phyloP scores from a whole-genome alignment of 2,113 vertebrate species.

The Hepsetus odoe region DNA sequence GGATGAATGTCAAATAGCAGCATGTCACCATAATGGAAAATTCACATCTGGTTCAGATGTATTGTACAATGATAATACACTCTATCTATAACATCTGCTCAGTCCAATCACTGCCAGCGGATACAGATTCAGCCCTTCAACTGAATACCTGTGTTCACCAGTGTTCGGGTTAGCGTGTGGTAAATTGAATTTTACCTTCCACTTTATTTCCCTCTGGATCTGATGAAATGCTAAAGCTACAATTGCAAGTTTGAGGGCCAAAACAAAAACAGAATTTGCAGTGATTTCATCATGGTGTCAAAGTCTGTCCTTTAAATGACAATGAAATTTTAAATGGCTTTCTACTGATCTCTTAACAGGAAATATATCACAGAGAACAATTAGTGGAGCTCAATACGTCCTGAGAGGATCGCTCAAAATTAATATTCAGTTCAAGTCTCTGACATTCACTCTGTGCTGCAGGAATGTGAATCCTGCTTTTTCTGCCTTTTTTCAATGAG shows the following conservation, averaged over 20 bases:
- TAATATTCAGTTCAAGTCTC: conserved; percentile 40
- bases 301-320: conserved; percentile 21
- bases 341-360: conserved; percentile 25
- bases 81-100: conserved; percentile 27
- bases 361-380: conserved; percentile 40
- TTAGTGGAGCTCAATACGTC: conserved; percentile 38
- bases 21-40: conserved; percentile 21
- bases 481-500: conserved; percentile 6
- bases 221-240: conserved; percentile 44
- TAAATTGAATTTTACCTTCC: conserved; percentile 40
- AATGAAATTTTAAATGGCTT: conserved; percentile 23
- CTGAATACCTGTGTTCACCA: conserved; percentile 3
- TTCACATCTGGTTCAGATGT: conserved; percentile 7
- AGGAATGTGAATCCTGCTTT: conserved; percentile 34
- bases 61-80: conserved; percentile 31
- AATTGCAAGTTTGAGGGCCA: conserved; percentile 28
- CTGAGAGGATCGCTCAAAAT: conserved; percentile 15
- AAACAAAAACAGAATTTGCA: conserved; percentile 37
- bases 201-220: conserved; percentile 43
- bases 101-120: conserved; percentile 27
- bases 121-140: conserved; percentile 18
- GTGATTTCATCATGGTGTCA: conserved; percentile 33
- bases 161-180: conserved; percentile 13
- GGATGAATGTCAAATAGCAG: conserved; percentile 6
- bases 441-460: conserved; percentile 41